Conservation (phyloP, 2,888 invertebrate species). For the Dryocosmus kuriphilus region DNA sequence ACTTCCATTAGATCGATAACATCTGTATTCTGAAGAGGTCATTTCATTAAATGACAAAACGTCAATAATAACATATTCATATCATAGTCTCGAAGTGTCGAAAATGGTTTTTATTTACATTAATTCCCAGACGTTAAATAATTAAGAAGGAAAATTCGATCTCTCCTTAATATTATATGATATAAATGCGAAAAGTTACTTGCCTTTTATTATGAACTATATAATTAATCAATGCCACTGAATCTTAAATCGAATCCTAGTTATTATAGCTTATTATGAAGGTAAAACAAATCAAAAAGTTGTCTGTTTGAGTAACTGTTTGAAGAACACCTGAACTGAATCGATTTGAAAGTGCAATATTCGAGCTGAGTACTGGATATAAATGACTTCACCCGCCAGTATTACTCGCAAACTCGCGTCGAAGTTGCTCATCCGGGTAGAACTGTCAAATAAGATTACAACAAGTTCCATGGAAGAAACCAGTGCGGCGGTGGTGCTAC, state of each 20-base stretch:
- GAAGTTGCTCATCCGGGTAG: constrained; percentile 48
- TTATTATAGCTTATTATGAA: neutral
- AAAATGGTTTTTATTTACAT: no score
- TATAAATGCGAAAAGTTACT: neutral
- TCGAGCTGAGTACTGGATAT: constrained; percentile 48
- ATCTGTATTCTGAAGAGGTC: no score
- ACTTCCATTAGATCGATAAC: no score
- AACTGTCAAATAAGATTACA: constrained; percentile 64
- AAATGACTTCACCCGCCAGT: constrained; percentile 46
- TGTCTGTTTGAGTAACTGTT: neutral
- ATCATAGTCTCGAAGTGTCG: no score
- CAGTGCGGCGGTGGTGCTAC: constrained; percentile 48
- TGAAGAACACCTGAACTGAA: constrained; percentile 4
- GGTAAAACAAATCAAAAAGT: neutral
- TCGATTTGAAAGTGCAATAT: constrained; percentile 25
- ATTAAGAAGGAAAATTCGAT: no score
- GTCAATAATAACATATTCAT: no score
- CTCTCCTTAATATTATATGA: no score
- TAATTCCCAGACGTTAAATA: no score
- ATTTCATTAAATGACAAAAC: no score
- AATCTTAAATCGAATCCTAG: neutral
- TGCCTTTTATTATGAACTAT: neutral
- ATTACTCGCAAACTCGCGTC: constrained; percentile 44
- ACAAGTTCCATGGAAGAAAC: constrained; percentile 49
- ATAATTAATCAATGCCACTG: neutral